Base-by-base conservation (phyloP, 2,113 vertebrate genomes). In the Percina caprodes region DNA sequence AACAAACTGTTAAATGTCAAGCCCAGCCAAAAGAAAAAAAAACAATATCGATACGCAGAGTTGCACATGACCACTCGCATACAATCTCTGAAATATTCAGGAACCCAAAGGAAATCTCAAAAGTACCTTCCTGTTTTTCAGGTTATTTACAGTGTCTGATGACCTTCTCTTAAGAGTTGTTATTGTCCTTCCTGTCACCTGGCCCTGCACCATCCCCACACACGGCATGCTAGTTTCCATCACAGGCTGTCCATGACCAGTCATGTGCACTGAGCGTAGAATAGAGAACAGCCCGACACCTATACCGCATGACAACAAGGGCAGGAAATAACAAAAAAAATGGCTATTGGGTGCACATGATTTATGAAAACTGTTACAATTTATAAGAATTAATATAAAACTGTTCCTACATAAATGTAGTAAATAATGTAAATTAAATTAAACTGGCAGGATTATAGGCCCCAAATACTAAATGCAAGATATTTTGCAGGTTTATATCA, bases 241-340 rank as follows among this genome's bases (percentile, higher is more conserved):
- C 85, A 90, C 92, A 90, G 85, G 91, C 69, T 67, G 80, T 88
- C 91, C 94, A 93, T 95, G 93, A 66, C 67, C 88, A 88, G 89
- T 93, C 94, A 94, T 94, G 94, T 94, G 94, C 90, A 86, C 78
- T 80, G 86, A 93, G 86, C 83, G 65, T 77, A 79, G 89, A 86
- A 72, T 2, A 80, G 72, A 92, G 83, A 91, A 84, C 72, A 86
- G 46, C 75, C 71, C 19, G 46, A 74, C 87, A 80, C 84, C 80
- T 65, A 80, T 81, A 33, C 73, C 13, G 24, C 86, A 65, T 35
- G 13, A 55, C 56, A 33, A 69, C n/a, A 18, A 23, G 21, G 66
- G 67, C 75, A 90, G 80, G 86, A 87, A 85, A 56, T 8, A 1
- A 33, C 15, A 60, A 45, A 1, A 11, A 65, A 16, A 6, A 21